A percentile compares a stretch with the other conserved stretches of the same genome.
These are phyloP conservation scores for Scaptomyza graminum DNA, from an alignment of 1,140 invertebrate genomes.

Conservation along the genomic window DNA sequence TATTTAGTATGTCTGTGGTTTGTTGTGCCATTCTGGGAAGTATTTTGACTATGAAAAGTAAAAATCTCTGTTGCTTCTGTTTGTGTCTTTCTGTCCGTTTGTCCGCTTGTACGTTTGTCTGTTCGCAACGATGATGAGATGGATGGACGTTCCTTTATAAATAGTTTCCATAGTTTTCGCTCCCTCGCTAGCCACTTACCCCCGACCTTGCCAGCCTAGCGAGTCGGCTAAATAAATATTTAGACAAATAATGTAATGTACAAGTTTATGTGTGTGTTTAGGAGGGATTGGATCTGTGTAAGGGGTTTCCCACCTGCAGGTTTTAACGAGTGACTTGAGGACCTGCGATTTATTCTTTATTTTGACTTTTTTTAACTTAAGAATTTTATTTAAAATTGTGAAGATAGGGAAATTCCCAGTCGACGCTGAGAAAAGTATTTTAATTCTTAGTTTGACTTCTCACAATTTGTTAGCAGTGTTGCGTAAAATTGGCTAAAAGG, in stretches of 20 bases:
- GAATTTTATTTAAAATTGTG: no score
- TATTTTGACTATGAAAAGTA: conserved; percentile 43
- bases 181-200: conserved; percentile 20
- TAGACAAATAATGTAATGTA: conserved; percentile 61
- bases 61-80: conserved; percentile 12
- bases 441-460: conserved; percentile 16
- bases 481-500: conserved; percentile 51
- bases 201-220: conserved; percentile 50
- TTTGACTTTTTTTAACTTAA: no score
- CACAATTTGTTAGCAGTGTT: conserved; percentile 58
- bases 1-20: not conserved
- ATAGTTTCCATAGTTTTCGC: conserved; percentile 49
- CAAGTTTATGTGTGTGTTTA: conserved; percentile 11
- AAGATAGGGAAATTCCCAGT: conserved; percentile 1
- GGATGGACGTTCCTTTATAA: conserved; percentile 44
- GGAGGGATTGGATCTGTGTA: not conserved
- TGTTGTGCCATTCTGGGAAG: conserved; percentile 23
- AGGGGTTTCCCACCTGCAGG: conserved; percentile 26
- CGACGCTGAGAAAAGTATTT: not conserved
- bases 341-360: no score
- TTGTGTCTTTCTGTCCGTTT: not conserved
- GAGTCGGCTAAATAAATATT: conserved; percentile 75
- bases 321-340: not conserved
- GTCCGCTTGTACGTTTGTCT: not conserved
- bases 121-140: conserved; percentile 32